A percentile compares a stretch with the other conserved stretches of the same genome.
Conservation (phyloP, 64 coral and sea anemone species). For the Porites australiensis region DNA sequence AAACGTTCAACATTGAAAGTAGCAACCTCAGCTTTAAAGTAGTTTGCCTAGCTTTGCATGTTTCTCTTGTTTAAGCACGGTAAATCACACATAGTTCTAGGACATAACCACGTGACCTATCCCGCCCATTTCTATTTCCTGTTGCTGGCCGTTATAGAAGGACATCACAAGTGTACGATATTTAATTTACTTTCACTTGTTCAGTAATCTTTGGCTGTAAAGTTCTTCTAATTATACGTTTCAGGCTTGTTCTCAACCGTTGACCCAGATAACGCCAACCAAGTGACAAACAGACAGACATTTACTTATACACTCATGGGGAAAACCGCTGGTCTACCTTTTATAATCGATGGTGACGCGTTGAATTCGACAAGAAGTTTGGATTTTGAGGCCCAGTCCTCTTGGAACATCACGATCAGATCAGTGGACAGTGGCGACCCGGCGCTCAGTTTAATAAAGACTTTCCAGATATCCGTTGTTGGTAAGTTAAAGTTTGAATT, state of each 20-base stretch:
- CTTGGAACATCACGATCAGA: constrained; percentile 73
- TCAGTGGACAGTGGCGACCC: constrained; percentile 65
- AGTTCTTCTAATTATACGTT: neutral
- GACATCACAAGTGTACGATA: too few relatives aligned
- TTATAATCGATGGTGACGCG: constrained; percentile 65
- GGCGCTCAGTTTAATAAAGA: constrained; percentile 39
- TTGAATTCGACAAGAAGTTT: constrained; percentile 81
- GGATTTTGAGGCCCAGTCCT: constrained; percentile 65
- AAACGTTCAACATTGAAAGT: too few relatives aligned
- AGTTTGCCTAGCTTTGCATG: too few relatives aligned
- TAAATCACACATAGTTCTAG: too few relatives aligned
- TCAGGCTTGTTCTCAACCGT: constrained; percentile 67
- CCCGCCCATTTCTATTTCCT: too few relatives aligned
- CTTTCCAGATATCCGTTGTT: constrained; percentile 71
- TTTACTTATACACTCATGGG: constrained; percentile 70
- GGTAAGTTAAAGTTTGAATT: constrained; percentile 4
- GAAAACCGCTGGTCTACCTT: constrained; percentile 57
- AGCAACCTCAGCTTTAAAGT: too few relatives aligned
- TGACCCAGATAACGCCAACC: constrained; percentile 90
- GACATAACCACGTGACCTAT: too few relatives aligned
- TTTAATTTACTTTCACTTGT: too few relatives aligned
- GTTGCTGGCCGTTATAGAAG: too few relatives aligned
- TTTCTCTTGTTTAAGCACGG: too few relatives aligned
- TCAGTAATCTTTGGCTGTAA: too few relatives aligned
- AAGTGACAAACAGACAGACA: constrained; percentile 47